Evolutionary conservation across 2,888 invertebrate species (phyloP).

Genomic region (Papilio gigon): DNA sequence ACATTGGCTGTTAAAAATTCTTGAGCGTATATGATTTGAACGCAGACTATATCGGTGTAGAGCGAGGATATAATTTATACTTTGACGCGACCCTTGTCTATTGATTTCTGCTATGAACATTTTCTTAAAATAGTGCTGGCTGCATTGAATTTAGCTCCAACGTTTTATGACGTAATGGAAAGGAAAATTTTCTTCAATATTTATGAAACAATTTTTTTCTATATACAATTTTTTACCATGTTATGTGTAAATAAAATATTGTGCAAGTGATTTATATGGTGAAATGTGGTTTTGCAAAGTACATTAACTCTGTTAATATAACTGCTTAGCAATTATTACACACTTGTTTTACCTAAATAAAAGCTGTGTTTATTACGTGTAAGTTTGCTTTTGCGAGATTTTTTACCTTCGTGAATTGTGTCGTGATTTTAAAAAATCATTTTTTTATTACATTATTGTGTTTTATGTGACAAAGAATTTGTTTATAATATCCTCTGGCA

Average conservation of each 20-base stretch:
- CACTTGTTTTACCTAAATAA: not conserved
- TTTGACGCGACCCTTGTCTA: not conserved
- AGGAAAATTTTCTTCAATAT: not conserved
- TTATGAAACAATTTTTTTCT: not conserved
- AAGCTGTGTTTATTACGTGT: not conserved
- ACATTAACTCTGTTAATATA: not conserved
- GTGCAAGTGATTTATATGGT: not conserved
- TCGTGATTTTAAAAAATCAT: not conserved
- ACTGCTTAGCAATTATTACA: not conserved
- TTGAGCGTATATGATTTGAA: not conserved
- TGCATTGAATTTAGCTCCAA: not conserved
- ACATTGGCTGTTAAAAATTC: not conserved
- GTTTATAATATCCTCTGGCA: not conserved
- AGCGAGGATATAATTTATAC: not conserved
- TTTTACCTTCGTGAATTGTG: not conserved
- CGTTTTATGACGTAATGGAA: not conserved
- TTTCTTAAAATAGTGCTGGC: not conserved
- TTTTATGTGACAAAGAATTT: not conserved
- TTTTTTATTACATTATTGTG: not conserved
- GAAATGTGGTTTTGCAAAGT: not conserved
- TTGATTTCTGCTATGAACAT: not conserved
- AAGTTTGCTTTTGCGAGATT: slow-evolving; percentile 1
- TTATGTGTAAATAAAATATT: not conserved
- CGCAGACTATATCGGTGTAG: not conserved
- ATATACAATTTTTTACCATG: not conserved